Base-by-base conservation (phyloP, 2,797 vertebrate genomes). In the Poecile montanus region DNA sequence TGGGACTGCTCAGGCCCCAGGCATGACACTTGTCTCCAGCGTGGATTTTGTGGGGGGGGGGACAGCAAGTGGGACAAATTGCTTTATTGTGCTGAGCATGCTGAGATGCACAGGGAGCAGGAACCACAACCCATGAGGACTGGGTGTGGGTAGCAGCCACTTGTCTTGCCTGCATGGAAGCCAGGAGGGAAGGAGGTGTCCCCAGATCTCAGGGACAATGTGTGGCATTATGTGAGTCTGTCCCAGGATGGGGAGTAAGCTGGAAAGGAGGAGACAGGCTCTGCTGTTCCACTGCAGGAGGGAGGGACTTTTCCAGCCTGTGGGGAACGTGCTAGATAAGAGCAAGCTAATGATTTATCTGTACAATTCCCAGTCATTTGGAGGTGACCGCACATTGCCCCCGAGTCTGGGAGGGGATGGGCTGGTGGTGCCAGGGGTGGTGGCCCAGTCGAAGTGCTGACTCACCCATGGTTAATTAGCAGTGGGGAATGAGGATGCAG, bases 261-360 rank as follows among this genome's bases (percentile, higher is more conserved):
- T 83, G 72, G 42, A 62, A 62, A 73, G 0, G 3, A 83, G 9
- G 34, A 76, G 36, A 36, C 4, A 3, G 58, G 42, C 32, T 80
- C 57, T 74, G 76, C 14, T 76, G 56, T 92, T 71, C 60, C 63
- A 57, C 54, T 83, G 42, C 34, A 48, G 54, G 44, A 74, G 89
- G 85, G 94, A 93, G 83, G 91, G 70, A 44, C 66, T 62, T 90
- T 84, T 84, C 70, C 27, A 92, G 16, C 95, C 89, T 83, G 63
- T 93, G 67, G 25, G 81, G 29, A 88, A 48, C 0, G 0, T 51
- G 74, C 71, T 91, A 96, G 94, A 95, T 96, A 96, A 95, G 86
- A 93, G 25, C 30, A 42, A 89, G 88, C 11, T 95, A 95, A 95
- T 94, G 50, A 95, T 93, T 94, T 67, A 93, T 40, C 8, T 0